Evolutionary conservation across 2,797 vertebrate genomes (phyloP).

Genomic region (Poecilia gillii): DNA sequence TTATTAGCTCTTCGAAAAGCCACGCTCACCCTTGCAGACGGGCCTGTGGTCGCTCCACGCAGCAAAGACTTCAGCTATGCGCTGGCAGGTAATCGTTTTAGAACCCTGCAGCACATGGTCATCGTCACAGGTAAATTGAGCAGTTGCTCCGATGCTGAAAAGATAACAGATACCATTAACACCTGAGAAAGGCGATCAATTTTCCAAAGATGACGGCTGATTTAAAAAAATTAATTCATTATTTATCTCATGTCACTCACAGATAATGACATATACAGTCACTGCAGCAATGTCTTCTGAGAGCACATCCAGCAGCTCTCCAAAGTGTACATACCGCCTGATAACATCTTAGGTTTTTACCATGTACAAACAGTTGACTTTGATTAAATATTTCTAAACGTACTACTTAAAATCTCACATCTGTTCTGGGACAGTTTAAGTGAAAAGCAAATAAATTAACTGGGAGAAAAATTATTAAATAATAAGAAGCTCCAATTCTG

Average conservation of each 20-base stretch:
- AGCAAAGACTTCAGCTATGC: slow-evolving; percentile 97
- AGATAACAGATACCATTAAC: slow-evolving; percentile 65
- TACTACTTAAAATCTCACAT: background rate
- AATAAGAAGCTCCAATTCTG: background rate
- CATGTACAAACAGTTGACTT: background rate
- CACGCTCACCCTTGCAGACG: slow-evolving; percentile 93
- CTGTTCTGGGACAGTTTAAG: background rate
- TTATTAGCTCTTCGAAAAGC: slow-evolving; percentile 66
- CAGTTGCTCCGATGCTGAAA: slow-evolving; percentile 90
- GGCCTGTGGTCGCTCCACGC: slow-evolving; percentile 99
- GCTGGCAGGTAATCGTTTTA: slow-evolving; percentile 96
- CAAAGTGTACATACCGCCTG: background rate
- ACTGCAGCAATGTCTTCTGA: background rate
- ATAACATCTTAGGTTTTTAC: background rate
- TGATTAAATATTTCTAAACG: background rate
- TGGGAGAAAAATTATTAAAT: background rate
- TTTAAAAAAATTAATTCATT: slow-evolving; percentile 37
- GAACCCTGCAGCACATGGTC: slow-evolving; percentile 98
- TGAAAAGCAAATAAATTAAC: background rate
- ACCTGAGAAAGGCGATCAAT: slow-evolving; percentile 49
- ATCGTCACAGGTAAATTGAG: slow-evolving; percentile 95
- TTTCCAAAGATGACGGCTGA: slow-evolving; percentile 44
- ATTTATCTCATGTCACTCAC: slow-evolving; percentile 36
- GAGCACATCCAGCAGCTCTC: background rate
- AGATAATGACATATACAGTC: background rate